Conservation (phyloP, 2,888 invertebrate genomes). For the Cyclophora punctaria region DNA sequence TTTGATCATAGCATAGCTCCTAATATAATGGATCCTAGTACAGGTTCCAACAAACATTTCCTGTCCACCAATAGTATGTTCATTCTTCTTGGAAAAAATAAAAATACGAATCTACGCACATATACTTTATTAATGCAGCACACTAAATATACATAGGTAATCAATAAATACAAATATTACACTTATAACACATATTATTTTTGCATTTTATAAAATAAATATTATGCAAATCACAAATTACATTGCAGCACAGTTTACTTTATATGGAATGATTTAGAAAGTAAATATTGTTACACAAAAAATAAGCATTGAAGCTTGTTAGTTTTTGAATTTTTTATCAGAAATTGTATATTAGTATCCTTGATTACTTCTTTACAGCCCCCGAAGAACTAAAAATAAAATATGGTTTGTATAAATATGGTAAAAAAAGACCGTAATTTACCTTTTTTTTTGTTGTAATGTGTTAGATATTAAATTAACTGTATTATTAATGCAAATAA, state of each 20-base stretch:
- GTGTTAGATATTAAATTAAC: no score
- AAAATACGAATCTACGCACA: slow-evolving; percentile 2
- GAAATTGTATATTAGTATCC: slow-evolving; percentile 13
- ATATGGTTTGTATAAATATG: slow-evolving; percentile 6
- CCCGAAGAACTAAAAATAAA: slow-evolving; percentile 55
- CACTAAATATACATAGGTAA: slow-evolving; percentile 11
- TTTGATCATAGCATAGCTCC: no score
- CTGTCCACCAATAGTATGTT: no score
- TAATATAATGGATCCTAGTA: no score
- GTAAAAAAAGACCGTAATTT: no score
- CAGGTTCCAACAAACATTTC: no score
- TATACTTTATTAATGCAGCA: slow-evolving; percentile 2
- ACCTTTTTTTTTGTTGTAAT: no score
- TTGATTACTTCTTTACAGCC: slow-evolving; percentile 31
- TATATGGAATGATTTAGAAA: slow-evolving; percentile 50
- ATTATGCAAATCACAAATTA: slow-evolving; percentile 28
- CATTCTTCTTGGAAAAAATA: background rate
- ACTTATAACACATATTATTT: no score
- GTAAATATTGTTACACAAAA: slow-evolving; percentile 25
- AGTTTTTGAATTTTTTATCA: slow-evolving; percentile 7
- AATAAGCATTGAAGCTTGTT: slow-evolving; percentile 22
- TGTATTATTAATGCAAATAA: no score
- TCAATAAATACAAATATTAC: slow-evolving; percentile 9
- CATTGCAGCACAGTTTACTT: slow-evolving; percentile 19
- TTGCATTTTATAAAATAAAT: slow-evolving; percentile 7